phyloP scores from a whole-genome alignment of 2,888 invertebrate genomes.

The Andrena bucephala region DNA sequence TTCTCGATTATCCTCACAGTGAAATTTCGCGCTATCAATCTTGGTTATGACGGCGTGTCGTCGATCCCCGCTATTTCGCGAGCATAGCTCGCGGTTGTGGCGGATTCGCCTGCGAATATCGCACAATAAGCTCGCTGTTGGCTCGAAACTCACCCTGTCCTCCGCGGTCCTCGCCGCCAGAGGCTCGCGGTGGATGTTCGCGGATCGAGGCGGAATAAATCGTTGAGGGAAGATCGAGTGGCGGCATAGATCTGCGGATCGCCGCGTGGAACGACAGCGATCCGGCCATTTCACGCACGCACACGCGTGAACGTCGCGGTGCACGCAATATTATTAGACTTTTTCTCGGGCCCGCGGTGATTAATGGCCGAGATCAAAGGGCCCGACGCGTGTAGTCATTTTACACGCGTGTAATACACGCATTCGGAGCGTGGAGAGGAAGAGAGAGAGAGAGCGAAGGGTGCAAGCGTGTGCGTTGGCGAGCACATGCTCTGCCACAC shows the following conservation, averaged over 20 bases:
- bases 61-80: slow-evolving; percentile 30
- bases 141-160: background rate
- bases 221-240: slow-evolving; percentile 54
- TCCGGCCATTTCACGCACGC: slow-evolving; percentile 49
- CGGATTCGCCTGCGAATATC: slow-evolving; percentile 3
- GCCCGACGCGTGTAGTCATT: slow-evolving; percentile 80
- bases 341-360: slow-evolving; percentile 81
- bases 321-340: slow-evolving; percentile 82
- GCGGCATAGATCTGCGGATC: slow-evolving; percentile 50
- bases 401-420: slow-evolving; percentile 85
- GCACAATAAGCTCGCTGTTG: slow-evolving; percentile 31
- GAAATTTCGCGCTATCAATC: slow-evolving; percentile 30
- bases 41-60: slow-evolving; percentile 26
- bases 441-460: background rate
- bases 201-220: slow-evolving; percentile 51
- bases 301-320: slow-evolving; percentile 44
- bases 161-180: background rate
- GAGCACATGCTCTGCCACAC: slow-evolving; percentile 44
- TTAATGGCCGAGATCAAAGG: slow-evolving; percentile 84
- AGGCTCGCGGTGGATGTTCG: slow-evolving; percentile 14
- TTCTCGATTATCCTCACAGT: slow-evolving; percentile 7
- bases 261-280: slow-evolving; percentile 51
- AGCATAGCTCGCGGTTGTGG: slow-evolving; percentile 35
- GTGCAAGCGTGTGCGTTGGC: slow-evolving; percentile 10
- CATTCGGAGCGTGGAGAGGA: slow-evolving; percentile 69